A percentile compares a stretch with the other conserved stretches of the same genome.
These are phyloP conservation scores for Thryonomys swinderianus DNA, from an alignment of 2,113 vertebrate species.

Conservation along the genomic window DNA sequence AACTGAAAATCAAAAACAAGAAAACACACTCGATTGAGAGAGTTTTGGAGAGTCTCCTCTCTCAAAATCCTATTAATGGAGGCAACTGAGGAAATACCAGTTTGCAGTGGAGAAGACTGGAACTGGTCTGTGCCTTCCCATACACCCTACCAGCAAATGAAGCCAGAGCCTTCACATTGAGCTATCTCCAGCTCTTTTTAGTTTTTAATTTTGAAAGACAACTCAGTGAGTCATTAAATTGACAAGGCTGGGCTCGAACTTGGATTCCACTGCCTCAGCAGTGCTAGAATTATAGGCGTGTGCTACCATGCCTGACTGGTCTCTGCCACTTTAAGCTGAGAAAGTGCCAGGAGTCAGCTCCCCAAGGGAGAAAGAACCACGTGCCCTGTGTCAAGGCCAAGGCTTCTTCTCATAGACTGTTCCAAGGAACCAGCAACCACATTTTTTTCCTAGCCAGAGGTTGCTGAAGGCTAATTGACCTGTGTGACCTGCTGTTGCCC, in stretches of 20 bases:
- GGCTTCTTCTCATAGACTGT: neutral
- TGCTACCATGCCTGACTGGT: neutral
- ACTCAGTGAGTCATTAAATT: neutral
- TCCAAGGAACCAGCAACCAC: neutral
- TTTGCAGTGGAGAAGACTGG: neutral
- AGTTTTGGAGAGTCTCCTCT: neutral
- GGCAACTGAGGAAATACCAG: neutral
- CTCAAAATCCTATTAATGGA: conserved; percentile 45
- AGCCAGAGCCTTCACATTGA: neutral
- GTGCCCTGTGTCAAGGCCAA: neutral
- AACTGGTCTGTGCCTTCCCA: neutral
- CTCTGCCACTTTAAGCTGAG: conserved; percentile 10
- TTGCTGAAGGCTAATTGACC: neutral
- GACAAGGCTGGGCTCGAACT: neutral
- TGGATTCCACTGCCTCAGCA: neutral
- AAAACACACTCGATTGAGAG: neutral
- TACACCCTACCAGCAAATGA: neutral
- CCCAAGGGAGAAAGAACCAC: neutral
- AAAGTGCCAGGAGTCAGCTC: neutral
- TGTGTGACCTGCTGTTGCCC: neutral
- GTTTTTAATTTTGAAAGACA: neutral
- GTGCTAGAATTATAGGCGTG: neutral
- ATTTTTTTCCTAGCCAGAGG: conserved; percentile 37
- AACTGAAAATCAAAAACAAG: too few relatives aligned
- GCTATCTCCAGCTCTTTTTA: neutral